These are phyloP conservation scores for Phalacrocorax brasilianus DNA, from an alignment of 2,113 vertebrate species.

Conservation along the genomic window DNA sequence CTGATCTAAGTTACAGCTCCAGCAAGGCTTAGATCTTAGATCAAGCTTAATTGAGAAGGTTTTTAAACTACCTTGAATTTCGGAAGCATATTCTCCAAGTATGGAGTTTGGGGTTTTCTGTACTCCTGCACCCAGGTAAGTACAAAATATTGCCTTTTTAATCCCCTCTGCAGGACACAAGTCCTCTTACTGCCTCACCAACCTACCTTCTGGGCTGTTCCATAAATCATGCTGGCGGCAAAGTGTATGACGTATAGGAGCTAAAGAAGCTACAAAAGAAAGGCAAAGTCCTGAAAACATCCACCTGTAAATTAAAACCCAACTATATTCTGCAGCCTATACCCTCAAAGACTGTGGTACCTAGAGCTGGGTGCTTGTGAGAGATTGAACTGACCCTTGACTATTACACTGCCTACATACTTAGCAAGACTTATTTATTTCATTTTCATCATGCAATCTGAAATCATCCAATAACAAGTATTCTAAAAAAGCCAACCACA, in stretches of 20 bases:
- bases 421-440: slow-evolving; percentile 31
- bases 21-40: not conserved
- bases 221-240: not conserved
- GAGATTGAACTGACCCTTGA: slow-evolving; percentile 17
- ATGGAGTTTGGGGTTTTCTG: not conserved
- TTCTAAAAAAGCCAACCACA: slow-evolving; percentile 50
- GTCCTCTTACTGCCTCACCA: not conserved
- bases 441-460: slow-evolving; percentile 44
- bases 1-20: not conserved
- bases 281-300: not conserved
- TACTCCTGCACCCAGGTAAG: not conserved
- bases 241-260: not conserved
- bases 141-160: slow-evolving; percentile 2
- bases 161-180: not conserved
- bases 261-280: not conserved
- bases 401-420: slow-evolving; percentile 4
- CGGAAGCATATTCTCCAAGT: not conserved
- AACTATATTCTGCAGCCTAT: not conserved
- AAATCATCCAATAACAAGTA: slow-evolving; percentile 62
- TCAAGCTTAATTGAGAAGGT: not conserved
- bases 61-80: slow-evolving; percentile 6
- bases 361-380: not conserved
- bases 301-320: not conserved
- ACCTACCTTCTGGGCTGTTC: not conserved
- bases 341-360: not conserved